phyloP scores from a whole-genome alignment of 2,113 vertebrate genomes.

The Morone saxatilis region DNA sequence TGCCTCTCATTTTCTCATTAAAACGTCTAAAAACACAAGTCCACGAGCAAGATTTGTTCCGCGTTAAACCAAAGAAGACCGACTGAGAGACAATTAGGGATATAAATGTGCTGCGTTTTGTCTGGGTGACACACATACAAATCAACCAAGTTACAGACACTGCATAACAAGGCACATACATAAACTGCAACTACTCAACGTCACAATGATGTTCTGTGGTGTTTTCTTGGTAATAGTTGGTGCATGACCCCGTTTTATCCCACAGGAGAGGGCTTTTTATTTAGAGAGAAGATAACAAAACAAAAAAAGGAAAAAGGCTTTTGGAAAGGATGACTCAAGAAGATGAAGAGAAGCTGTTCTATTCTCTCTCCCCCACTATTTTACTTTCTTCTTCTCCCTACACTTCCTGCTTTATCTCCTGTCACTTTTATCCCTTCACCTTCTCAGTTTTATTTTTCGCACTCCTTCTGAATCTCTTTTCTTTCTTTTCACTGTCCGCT shows the following conservation, averaged over 20 bases:
- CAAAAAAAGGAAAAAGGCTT: not conserved
- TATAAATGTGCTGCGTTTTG: conserved; percentile 23
- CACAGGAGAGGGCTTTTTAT: not conserved
- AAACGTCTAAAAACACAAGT: conserved; percentile 49
- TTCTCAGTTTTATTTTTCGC: conserved; percentile 31
- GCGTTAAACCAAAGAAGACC: conserved; percentile 4
- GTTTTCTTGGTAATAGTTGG: conserved; percentile 8
- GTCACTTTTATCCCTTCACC: conserved; percentile 29
- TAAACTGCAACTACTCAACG: conserved; percentile 12
- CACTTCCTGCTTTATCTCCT: conserved; percentile 35
- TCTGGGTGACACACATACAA: conserved; percentile 3
- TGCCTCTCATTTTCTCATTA: conserved; percentile 44
- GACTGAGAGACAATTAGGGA: conserved; percentile 24
- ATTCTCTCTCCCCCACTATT: conserved; percentile 1
- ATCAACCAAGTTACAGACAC: not conserved
- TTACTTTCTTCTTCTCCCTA: conserved; percentile 20
- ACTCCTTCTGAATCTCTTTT: conserved; percentile 17
- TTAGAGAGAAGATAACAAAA: not conserved
- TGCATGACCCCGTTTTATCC: not conserved
- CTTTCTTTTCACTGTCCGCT: not conserved
- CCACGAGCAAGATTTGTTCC: conserved; percentile 37
- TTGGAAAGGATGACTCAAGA: not conserved
- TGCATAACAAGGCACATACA: not conserved
- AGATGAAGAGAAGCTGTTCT: not conserved
- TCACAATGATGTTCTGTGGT: not conserved